Base-by-base conservation (phyloP, 1,140 invertebrate species). In the Listronotus bonariensis region DNA sequence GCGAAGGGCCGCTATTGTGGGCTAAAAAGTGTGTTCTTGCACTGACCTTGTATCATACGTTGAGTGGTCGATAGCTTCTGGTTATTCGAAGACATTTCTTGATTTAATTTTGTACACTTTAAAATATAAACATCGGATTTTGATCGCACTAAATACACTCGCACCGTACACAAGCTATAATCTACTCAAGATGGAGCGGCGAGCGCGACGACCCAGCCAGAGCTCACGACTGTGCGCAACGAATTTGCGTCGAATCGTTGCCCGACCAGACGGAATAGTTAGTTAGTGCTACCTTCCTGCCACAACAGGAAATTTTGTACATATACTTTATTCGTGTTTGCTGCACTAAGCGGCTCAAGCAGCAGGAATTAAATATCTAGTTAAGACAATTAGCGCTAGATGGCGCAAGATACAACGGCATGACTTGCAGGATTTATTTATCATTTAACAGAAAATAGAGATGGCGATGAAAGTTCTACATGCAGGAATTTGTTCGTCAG, bases 41-140 rank as follows among this genome's bases (percentile, higher is more conserved):
- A 78, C 77, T 78, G 73, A 79, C 77, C 77, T 79, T 78, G 74
- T 79, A 79, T 78, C 77, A 78, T 79, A 72, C 77, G 77, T 76
- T 78, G 76, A 64, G 77, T 79, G 75, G 77, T 79, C 72, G 76
- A 77, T 68, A 77, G 76, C 72, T 79, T 79, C 75, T 77, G 77
- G 70, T 78, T 79, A 69, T 77, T 78, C 75, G 77, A 79, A 79
- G 77, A 79, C 77, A 79, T 79, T 76, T 76, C 76, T 77, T 74
- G 68, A 71, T 74, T 72, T 72, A 70, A 69, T 74, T 76, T 69
- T 73, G 53, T 69, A 73, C 77, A 79, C 77, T 77, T 77, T 72
- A 79, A 77, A 79, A 72, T 77, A 77, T 74, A 77, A 79, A 79
- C 77, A 78, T 79, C 74, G 76, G 76, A 71, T 79, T 77, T 72